These are phyloP conservation scores for Aix galericulata DNA, from an alignment of 2,113 vertebrate species.

Conservation along the genomic window DNA sequence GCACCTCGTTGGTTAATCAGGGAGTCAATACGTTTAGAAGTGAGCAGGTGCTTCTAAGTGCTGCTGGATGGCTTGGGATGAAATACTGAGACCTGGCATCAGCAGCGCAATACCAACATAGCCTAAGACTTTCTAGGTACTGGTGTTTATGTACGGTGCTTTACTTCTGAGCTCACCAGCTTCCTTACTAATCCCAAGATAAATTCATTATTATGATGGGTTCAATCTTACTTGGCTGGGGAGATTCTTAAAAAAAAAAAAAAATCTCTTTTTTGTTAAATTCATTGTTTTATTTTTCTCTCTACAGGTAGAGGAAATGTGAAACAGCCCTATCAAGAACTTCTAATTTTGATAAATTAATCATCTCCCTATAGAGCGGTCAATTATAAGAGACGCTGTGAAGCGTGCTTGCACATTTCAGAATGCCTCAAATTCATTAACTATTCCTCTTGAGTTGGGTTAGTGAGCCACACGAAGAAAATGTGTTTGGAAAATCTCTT, in stretches of 20 bases:
- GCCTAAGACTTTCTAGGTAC: neutral
- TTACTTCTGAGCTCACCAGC: neutral
- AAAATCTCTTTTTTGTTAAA: neutral
- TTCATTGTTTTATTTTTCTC: conserved; percentile 3
- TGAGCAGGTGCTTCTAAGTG: neutral
- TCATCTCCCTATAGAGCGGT: neutral
- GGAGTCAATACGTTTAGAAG: neutral
- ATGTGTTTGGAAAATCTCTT: neutral
- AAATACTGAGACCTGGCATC: neutral
- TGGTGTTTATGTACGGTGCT: neutral
- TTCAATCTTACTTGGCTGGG: neutral
- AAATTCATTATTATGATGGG: neutral
- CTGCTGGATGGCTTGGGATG: neutral
- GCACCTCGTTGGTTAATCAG: neutral
- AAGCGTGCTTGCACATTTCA: neutral
- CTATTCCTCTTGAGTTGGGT: conserved; percentile 13
- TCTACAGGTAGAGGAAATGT: neutral
- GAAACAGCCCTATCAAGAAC: conserved; percentile 6
- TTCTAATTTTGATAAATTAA: conserved; percentile 67
- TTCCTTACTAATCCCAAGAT: neutral
- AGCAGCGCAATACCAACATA: neutral
- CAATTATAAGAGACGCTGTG: neutral
- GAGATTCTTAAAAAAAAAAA: neutral
- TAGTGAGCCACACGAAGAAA: neutral
- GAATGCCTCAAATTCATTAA: conserved; percentile 43